Percentiles rank a stretch among this genome's conserved stretches.
Evolutionary conservation across 2,888 invertebrate species (phyloP).

Genomic region (Cantharis flavilabris): DNA sequence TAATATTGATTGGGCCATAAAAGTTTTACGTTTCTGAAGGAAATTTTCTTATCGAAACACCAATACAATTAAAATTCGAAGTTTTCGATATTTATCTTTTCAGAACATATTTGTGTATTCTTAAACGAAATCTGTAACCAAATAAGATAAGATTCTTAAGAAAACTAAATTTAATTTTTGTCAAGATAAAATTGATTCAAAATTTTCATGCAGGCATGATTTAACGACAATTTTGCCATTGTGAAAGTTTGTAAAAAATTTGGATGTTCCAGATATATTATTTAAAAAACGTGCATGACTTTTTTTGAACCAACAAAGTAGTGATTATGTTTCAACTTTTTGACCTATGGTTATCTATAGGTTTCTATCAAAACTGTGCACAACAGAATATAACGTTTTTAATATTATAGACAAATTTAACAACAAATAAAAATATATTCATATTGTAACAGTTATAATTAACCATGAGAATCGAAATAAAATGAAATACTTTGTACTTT

Average conservation of each 20-base stretch:
- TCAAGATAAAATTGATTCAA: background rate
- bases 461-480: background rate
- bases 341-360: background rate
- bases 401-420: background rate
- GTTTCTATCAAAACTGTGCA: background rate
- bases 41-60: background rate
- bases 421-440: background rate
- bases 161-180: background rate
- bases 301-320: background rate
- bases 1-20: background rate
- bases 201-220: background rate
- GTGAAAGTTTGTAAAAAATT: background rate
- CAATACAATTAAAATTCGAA: background rate
- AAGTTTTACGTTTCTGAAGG: background rate
- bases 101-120: background rate
- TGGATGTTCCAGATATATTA: background rate
- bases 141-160: background rate
- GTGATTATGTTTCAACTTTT: background rate
- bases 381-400: background rate
- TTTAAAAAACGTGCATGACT: background rate
- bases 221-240: too few relatives aligned
- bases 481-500: slow-evolving; percentile 14
- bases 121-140: background rate
- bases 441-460: background rate
- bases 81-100: background rate